Conservation (phyloP, 2,113 vertebrate species). For the Carassius gibelio region DNA sequence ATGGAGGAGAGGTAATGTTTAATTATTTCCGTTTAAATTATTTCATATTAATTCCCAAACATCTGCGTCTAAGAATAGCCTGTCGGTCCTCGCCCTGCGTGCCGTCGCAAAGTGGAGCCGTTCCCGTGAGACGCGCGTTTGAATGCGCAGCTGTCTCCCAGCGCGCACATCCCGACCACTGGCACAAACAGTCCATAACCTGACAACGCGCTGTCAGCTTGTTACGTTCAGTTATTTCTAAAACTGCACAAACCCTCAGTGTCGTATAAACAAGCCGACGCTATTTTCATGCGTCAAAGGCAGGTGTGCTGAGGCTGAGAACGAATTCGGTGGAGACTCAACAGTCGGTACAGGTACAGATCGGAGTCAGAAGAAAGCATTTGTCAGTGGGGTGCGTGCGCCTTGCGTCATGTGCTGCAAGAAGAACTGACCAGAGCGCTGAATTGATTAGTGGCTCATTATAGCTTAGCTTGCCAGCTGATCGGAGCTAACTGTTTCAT, state of each 20-base stretch:
- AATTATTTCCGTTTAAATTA: too few species aligned
- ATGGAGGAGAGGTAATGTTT: too few species aligned
- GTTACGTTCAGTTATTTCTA: background rate
- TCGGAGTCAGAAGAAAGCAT: constrained; percentile 61
- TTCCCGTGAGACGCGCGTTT: constrained; percentile 35
- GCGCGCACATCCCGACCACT: constrained; percentile 28
- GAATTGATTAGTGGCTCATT: constrained; percentile 68
- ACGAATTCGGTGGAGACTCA: constrained; percentile 1
- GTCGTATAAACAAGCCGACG: background rate
- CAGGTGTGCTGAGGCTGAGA: background rate
- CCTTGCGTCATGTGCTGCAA: constrained; percentile 76
- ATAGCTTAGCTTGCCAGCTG: constrained; percentile 67
- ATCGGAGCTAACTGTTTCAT: constrained; percentile 57
- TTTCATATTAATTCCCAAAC: constrained; percentile 75
- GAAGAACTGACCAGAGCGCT: constrained; percentile 46
- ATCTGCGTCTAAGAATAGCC: constrained; percentile 77
- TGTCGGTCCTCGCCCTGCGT: constrained; percentile 38
- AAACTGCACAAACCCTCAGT: background rate
- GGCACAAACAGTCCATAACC: constrained; percentile 7
- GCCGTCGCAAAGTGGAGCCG: constrained; percentile 32
- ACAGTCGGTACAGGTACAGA: constrained; percentile 21
- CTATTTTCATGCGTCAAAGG: constrained; percentile 18
- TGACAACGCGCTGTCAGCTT: constrained; percentile 24
- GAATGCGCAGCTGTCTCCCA: constrained; percentile 38
- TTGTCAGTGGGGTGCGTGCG: constrained; percentile 61